Percentiles rank a stretch among this genome's conserved stretches.
Conservation (phyloP, 37 sponge, comb jelly and placozoan species). For the Cliona cf. orientalis region DNA sequence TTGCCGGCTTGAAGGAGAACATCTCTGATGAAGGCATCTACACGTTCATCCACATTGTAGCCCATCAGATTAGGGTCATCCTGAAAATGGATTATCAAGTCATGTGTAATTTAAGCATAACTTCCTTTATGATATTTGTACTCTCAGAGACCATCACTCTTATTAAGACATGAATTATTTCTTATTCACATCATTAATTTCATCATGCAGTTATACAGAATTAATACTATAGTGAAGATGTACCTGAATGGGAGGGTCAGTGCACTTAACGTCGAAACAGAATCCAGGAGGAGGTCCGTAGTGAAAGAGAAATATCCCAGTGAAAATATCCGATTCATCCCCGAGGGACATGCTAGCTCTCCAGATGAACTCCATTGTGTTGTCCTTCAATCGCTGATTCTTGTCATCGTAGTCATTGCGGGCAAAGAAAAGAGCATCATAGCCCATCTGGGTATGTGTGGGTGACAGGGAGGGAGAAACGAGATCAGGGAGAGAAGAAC, state of each 20-base stretch:
- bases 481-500: too few relatives aligned
- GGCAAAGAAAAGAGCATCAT: constrained; percentile 90
- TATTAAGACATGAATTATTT: background rate
- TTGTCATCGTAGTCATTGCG: constrained; percentile 90
- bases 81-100: too few relatives aligned
- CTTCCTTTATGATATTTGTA: too few relatives aligned
- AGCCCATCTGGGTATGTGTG: too few relatives aligned
- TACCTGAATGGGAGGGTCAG: constrained; percentile 77
- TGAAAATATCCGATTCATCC: constrained; percentile 72
- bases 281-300: constrained; percentile 91
- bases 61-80: constrained; percentile 80
- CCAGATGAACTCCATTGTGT: constrained; percentile 84
- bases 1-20: constrained; percentile 41
- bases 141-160: too few relatives aligned
- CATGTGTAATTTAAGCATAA: too few relatives aligned
- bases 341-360: constrained; percentile 65
- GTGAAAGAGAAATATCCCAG: constrained; percentile 68
- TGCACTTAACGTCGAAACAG: constrained; percentile 82
- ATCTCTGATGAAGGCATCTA: constrained; percentile 51
- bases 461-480: too few relatives aligned
- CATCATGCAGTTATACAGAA: too few relatives aligned
- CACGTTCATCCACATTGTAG: constrained; percentile 75
- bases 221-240: too few relatives aligned
- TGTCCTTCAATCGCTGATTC: constrained; percentile 29
- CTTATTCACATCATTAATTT: too few relatives aligned